Conservation (phyloP, 1,140 invertebrate species). For the Drosophila navojoa region DNA sequence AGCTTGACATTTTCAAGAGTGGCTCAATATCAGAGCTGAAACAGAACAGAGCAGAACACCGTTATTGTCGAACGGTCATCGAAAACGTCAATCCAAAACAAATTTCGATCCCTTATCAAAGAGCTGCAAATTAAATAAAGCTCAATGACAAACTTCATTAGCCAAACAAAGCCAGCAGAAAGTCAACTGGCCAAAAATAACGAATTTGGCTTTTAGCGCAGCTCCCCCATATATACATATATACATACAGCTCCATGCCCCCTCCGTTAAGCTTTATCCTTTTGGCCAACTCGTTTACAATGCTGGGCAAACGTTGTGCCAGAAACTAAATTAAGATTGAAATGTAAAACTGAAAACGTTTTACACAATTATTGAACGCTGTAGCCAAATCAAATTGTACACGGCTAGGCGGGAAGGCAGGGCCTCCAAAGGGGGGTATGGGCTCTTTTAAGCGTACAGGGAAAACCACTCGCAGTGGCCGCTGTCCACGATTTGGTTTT, state of each 20-base stretch:
- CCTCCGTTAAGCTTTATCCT: not conserved
- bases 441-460: conserved; percentile 70
- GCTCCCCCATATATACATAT: not conserved
- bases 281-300: conserved; percentile 24
- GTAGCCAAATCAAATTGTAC: conserved; percentile 35
- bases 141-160: conserved; percentile 83
- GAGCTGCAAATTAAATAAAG: conserved; percentile 76
- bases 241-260: too few relatives aligned
- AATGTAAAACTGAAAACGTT: conserved; percentile 84
- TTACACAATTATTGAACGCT: conserved; percentile 82
- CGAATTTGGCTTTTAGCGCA: conserved; percentile 58
- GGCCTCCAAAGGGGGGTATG: not conserved
- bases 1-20: not conserved
- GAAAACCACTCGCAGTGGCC: conserved; percentile 67
- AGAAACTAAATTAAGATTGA: conserved; percentile 84
- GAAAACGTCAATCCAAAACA: conserved; percentile 1
- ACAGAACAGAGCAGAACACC: not conserved
- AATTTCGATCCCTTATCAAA: conserved; percentile 17
- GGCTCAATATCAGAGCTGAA: too few relatives aligned
- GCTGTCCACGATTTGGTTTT: conserved; percentile 30
- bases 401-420: not conserved
- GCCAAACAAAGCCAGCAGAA: conserved; percentile 45
- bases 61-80: not conserved
- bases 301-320: conserved; percentile 75
- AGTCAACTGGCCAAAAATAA: conserved; percentile 78